Evolutionary conservation across 1,140 invertebrate species (phyloP).

Genomic region (Tetramorium parvispinum): DNA sequence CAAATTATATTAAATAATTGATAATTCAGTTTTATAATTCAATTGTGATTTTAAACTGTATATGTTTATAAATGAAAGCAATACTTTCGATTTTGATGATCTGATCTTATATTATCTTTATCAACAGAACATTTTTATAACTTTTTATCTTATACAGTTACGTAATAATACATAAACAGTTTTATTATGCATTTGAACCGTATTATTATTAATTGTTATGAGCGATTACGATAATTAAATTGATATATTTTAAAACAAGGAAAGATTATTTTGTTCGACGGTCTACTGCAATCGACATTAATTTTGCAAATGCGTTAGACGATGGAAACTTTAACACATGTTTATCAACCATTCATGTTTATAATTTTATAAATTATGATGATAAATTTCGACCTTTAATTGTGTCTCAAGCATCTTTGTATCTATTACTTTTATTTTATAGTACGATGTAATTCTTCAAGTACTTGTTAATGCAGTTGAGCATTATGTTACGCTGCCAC

Average conservation of each 20-base stretch:
- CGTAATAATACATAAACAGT: neutral
- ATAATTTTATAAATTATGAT: constrained; percentile 10
- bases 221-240: neutral
- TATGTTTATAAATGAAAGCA: neutral
- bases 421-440: neutral
- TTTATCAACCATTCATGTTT: neutral
- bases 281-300: neutral
- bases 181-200: neutral
- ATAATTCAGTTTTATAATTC: neutral
- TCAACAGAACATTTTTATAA: neutral
- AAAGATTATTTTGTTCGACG: neutral
- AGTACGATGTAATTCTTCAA: neutral
- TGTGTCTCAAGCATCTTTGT: neutral
- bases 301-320: constrained; percentile 10
- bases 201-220: neutral
- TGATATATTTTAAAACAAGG: neutral
- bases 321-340: neutral
- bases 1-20: neutral
- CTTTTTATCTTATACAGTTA: neutral
- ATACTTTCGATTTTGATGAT: no score
- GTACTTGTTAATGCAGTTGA: neutral
- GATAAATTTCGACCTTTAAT: neutral
- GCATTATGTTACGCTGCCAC: neutral
- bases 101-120: neutral
- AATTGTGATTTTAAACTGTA: neutral